A percentile compares a stretch with the other conserved stretches of the same genome.
phyloP scores from a whole-genome alignment of 1,140 invertebrate species.

The Drosophila ambigua region DNA sequence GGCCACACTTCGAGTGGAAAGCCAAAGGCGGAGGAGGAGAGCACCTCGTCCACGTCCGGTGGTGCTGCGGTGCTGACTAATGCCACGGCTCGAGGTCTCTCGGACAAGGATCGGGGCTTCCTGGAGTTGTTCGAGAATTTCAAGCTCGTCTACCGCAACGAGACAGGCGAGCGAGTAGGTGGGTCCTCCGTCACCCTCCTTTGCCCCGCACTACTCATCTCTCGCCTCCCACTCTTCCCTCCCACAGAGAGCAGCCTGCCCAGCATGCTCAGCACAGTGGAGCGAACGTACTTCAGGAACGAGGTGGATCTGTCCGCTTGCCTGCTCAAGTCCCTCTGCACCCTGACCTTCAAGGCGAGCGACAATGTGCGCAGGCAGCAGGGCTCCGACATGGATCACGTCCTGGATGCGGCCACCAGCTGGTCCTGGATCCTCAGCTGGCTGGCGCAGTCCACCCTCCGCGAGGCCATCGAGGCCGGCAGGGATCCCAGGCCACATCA shows the following conservation, averaged over 20 bases:
- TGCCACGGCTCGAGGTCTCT: constrained; percentile 18
- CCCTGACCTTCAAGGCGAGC: constrained; percentile 38
- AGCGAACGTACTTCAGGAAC: constrained; percentile 55
- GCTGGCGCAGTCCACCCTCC: constrained; percentile 52
- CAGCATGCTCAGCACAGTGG: constrained; percentile 55
- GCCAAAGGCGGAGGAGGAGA: constrained; percentile 20
- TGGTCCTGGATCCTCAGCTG: constrained; percentile 59
- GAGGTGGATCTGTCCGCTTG: constrained; percentile 64
- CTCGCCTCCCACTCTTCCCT: constrained; percentile 24
- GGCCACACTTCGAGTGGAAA: neutral
- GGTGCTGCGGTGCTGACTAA: neutral
- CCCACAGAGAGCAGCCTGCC: constrained; percentile 31
- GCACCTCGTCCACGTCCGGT: neutral
- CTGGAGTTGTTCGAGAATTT: constrained; percentile 60
- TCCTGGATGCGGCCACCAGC: constrained; percentile 56
- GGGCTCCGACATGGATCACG: constrained; percentile 55
- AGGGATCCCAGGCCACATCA: constrained; percentile 10
- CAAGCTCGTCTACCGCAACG: constrained; percentile 70
- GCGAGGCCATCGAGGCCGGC: constrained; percentile 56
- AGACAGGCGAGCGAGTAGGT: constrained; percentile 67
- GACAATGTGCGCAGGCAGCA: constrained; percentile 29
- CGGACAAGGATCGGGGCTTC: constrained; percentile 33
- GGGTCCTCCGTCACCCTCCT: constrained; percentile 5
- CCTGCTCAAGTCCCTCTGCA: constrained; percentile 66
- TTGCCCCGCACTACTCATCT: neutral